Percentiles rank a stretch among this genome's conserved stretches.
Evolutionary conservation across 2,888 invertebrate species (phyloP).

Genomic region (Antheraea assamensis): DNA sequence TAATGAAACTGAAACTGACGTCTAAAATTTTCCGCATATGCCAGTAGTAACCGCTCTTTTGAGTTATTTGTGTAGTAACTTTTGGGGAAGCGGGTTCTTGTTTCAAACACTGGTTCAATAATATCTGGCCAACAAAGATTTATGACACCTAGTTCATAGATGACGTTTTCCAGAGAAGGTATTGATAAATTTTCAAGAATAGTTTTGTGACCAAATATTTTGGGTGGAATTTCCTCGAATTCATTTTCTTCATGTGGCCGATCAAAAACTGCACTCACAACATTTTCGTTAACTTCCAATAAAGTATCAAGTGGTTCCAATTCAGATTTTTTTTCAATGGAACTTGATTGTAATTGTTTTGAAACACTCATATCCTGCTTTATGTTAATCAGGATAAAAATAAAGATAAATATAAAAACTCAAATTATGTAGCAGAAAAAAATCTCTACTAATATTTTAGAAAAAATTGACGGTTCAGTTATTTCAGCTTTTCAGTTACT

Average conservation of each 20-base stretch:
- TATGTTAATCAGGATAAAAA: slow-evolving; percentile 16
- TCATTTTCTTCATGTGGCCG: slow-evolving; percentile 54
- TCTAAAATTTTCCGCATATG: slow-evolving; percentile 91
- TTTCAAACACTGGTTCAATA: slow-evolving; percentile 79
- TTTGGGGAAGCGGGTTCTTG: slow-evolving; percentile 82
- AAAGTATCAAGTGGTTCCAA: slow-evolving; percentile 60
- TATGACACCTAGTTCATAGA: slow-evolving; percentile 83
- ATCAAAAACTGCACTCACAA: slow-evolving; percentile 56
- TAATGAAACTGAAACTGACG: slow-evolving; percentile 84
- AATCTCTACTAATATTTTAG: background rate
- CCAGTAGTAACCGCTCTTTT: slow-evolving; percentile 87
- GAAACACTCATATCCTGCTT: slow-evolving; percentile 37
- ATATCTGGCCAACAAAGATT: slow-evolving; percentile 85
- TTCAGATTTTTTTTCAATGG: slow-evolving; percentile 50
- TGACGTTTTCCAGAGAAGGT: slow-evolving; percentile 81
- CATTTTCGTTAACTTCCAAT: slow-evolving; percentile 69
- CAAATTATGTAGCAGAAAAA: background rate
- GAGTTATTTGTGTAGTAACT: slow-evolving; percentile 85
- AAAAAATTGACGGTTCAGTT: slow-evolving; percentile 27
- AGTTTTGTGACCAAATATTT: slow-evolving; percentile 61
- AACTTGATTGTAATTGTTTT: slow-evolving; percentile 41
- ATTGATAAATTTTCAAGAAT: slow-evolving; percentile 68
- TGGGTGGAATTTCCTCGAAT: slow-evolving; percentile 63
- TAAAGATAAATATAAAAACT: slow-evolving; percentile 9
- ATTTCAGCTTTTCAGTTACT: slow-evolving; percentile 43